Evolutionary conservation across 2,797 vertebrate genomes (phyloP).

Genomic region (Muscicapa striata): DNA sequence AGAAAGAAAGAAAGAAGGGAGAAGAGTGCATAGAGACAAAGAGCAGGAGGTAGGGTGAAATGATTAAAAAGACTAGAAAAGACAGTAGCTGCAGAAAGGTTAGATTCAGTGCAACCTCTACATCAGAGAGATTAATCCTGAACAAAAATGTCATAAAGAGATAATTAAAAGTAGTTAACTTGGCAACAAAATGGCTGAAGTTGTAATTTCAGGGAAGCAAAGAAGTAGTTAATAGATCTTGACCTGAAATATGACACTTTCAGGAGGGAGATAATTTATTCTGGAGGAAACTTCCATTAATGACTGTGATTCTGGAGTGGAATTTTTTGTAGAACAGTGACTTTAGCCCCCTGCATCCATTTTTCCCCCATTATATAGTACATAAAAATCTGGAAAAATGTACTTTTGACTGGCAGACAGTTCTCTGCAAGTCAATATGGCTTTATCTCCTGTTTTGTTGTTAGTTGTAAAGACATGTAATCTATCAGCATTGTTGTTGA

Average conservation of each 20-base stretch:
- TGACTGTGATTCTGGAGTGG: neutral
- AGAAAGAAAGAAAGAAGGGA: neutral
- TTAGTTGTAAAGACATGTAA: neutral
- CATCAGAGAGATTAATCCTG: neutral
- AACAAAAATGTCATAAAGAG: neutral
- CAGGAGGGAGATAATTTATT: neutral
- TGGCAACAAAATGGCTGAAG: neutral
- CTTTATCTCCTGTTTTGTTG: neutral
- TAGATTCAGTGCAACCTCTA: neutral
- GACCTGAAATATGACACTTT: neutral
- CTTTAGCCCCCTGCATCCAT: neutral
- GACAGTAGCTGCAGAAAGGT: neutral
- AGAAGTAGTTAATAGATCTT: neutral
- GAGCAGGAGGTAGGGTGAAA: neutral
- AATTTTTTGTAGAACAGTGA: neutral
- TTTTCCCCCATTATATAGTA: neutral
- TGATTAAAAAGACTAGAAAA: neutral
- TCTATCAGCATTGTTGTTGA: neutral
- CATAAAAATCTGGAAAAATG: neutral
- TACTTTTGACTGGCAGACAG: neutral
- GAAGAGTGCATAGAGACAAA: neutral
- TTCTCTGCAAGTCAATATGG: neutral
- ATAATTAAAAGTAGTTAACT: neutral
- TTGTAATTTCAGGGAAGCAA: neutral
- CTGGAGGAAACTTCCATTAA: neutral